Evolutionary conservation across 2,113 vertebrate genomes (phyloP), one percentile per base, ranked within the genome.

Genomic region (Merops nubicus): DNA sequence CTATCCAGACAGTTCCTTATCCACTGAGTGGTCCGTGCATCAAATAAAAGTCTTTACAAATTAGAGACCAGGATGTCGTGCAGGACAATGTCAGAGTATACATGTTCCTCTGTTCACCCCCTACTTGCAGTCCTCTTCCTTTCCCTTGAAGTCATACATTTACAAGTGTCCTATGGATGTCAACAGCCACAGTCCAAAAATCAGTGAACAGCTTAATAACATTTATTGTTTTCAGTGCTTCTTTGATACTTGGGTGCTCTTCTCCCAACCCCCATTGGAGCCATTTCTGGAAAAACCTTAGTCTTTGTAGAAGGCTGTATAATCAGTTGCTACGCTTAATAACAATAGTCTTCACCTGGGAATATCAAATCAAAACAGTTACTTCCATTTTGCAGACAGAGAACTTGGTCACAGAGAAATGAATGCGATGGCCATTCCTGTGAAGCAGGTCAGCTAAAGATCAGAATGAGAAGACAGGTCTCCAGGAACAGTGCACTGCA

Each of bases 391-490:
- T 77, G 22, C 42, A 48, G 19, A 12, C 2, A 6, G 42, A 83
- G 22, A 69, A 65, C 42, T 63, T 23, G 36, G 85, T 25, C 28
- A 60, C 17, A 73, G 48, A 80, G 42, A 80, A 56, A 85, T 29
- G 0, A 76, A 67, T 34, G 12, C 0, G 0, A 6, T 33, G 47
- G 26, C 8, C 33, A 42, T 15, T 19, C 12, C 26, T 42, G 5
- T 63, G 56, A 85, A 72, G 6, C 16, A 60, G 12, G 20, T 51
- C 45, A 89, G 22, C 42, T 75, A 70, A 94, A 74, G 60, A 78
- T 16, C 11, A 16, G 31, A 59, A 75, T 16, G 26, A 59, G 59
- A 76, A 79, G 20, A 67, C 14, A 56, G 15, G 3, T 40, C 18
- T 81, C 60, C 48, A 22, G 53, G 36, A 51, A 59, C 2, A 34